Evolutionary conservation across 2,888 invertebrate species (phyloP), one percentile per base, ranked within the genome.

Genomic region (Tolmerus cingulatus): DNA sequence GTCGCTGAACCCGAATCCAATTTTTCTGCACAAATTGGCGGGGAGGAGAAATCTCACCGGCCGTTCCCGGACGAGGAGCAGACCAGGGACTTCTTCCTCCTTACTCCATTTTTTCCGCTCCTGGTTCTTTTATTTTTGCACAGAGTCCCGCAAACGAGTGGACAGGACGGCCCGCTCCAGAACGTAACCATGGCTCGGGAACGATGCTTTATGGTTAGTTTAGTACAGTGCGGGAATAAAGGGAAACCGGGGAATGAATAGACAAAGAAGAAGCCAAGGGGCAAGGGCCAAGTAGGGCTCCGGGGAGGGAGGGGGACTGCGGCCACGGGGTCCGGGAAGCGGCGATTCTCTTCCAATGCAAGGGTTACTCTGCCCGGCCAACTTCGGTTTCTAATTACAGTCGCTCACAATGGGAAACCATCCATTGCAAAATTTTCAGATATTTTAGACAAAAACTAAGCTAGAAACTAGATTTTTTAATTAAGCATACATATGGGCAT

Each of bases 311-410:
- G 23, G 8, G 34, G 34, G 34, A 23, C 9, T n/a, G 1, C 57
- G 19, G 57, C 23, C 12, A 66, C 23, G 66, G 23, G 27, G 37
- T 1, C 77, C 37, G 40, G n/a, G 77, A 77, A 37, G 77, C 37
- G 37, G 9, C 19, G 77, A 40, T 77, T 40, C 77, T n/a, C 40
- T 40, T 40, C 77, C 40, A 40, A 40, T 77, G 37, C 37, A 77
- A 77, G 77, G 77, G 77, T 77, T 77, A 37, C 77, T 77, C 77
- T 37, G 77, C 43, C 40, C 40, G n/a, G 37, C 40, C 74, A 40
- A n/a, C 40, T 19, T 9, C 40, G 77, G 77, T 40, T 77, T 66
- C 66, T 19, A 40, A 77, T 40, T 77, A 19, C 77, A 46, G 43
- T 46, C 43, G 3, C 16, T 14, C 14, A 46, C 43, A 46, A 16